Evolutionary conservation across 2,113 vertebrate genomes (phyloP).

Genomic region (Sinocyclocheilus anophthalmus): DNA sequence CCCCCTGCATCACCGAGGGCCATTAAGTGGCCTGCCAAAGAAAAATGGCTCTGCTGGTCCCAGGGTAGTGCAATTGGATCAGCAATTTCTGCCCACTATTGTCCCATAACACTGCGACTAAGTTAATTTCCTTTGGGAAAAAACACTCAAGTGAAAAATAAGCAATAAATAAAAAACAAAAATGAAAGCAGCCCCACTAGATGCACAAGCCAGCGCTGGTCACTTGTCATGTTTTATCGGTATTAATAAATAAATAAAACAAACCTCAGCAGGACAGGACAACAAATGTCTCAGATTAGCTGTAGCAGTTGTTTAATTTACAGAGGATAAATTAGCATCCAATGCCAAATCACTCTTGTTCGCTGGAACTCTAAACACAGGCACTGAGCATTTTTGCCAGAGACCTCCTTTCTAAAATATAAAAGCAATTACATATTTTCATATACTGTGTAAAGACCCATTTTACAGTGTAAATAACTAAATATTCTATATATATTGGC

Average conservation of each 20-base stretch:
- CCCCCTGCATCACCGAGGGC: conserved; percentile 65
- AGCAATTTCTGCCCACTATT: conserved; percentile 66
- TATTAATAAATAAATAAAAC: conserved; percentile 10
- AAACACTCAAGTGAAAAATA: conserved; percentile 60
- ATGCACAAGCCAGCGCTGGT: not conserved
- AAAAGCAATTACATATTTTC: not conserved
- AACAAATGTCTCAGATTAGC: conserved; percentile 26
- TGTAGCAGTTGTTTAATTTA: not conserved
- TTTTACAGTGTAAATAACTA: not conserved
- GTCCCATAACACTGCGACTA: conserved; percentile 65
- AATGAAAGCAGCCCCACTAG: conserved; percentile 27
- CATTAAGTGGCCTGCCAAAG: conserved; percentile 72
- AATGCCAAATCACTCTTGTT: not conserved
- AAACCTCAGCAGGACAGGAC: not conserved
- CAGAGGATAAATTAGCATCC: not conserved
- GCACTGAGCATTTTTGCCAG: not conserved
- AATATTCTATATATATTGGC: not conserved
- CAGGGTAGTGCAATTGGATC: conserved; percentile 64
- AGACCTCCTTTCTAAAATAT: not conserved
- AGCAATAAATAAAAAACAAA: conserved; percentile 57
- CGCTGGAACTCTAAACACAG: not conserved
- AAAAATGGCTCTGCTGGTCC: conserved; percentile 71
- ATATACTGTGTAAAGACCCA: not conserved
- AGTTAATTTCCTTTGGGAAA: conserved; percentile 72
- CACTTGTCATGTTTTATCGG: conserved; percentile 2